A percentile compares a stretch with the other conserved stretches of the same genome.
Conservation (phyloP, 1,140 invertebrate species). For the Olivierus martensii region DNA sequence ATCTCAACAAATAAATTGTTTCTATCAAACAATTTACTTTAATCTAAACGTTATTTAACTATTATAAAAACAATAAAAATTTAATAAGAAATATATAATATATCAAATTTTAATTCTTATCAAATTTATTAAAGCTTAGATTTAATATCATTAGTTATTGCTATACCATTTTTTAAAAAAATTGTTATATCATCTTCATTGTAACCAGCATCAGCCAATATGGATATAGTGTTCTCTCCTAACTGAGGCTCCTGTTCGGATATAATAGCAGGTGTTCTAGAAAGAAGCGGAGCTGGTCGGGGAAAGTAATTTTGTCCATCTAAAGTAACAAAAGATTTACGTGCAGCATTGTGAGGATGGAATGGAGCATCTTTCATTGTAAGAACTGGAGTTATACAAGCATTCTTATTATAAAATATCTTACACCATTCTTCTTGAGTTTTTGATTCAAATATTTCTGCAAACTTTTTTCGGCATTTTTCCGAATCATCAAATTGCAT, state of each 20-base stretch:
- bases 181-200: constrained; percentile 36
- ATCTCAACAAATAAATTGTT: too few species aligned
- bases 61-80: too few species aligned
- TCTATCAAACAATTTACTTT: too few species aligned
- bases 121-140: constrained; percentile 5
- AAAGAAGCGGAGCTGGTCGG: constrained; percentile 51
- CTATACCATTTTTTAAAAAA: constrained; percentile 28
- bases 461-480: constrained; percentile 42
- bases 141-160: neutral
- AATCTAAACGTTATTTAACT: too few species aligned
- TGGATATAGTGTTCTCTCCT: constrained; percentile 47
- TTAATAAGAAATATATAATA: too few species aligned
- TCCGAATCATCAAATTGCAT: constrained; percentile 45
- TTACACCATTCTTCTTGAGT: constrained; percentile 74
- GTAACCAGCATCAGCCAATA: constrained; percentile 44
- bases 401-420: constrained; percentile 73
- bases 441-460: constrained; percentile 58
- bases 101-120: too few species aligned
- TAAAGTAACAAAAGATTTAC: constrained; percentile 11
- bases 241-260: constrained; percentile 26
- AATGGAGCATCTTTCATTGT: constrained; percentile 48
- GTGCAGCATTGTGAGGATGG: constrained; percentile 25
- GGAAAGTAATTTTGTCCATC: constrained; percentile 30
- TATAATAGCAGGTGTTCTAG: constrained; percentile 47
- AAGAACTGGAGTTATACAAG: constrained; percentile 89